Evolutionary conservation across 2,113 vertebrate species (phyloP), one percentile per base, ranked within the genome.

Genomic region (Diglossa brunneiventris): DNA sequence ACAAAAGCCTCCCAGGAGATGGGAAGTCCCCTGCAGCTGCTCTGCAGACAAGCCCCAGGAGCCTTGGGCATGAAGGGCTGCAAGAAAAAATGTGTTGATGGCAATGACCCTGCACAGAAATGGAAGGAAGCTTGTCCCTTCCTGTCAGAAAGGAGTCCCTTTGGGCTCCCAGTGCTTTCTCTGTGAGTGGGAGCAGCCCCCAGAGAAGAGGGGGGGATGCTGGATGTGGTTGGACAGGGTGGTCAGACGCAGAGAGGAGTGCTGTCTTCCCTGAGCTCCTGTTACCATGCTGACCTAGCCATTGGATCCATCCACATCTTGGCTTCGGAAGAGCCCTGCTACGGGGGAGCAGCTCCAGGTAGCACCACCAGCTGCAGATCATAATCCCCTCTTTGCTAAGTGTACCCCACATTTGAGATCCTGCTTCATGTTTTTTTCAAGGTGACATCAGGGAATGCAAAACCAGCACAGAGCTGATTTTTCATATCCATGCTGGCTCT

Each of bases 21-120:
- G 46, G 81, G 73, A 89, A 91, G 37, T 87, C 56, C 78, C 49
- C 37, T 21, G 28, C 79, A 83, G 90, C 83, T 87, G 83, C 58
- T 72, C 49, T 37, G 49, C 69, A 46, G 52, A 62, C 31, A 52
- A 1, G 6, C 13, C 2, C 6, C 42, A 31, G 50, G 70, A 87
- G 33, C 14, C 67, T 50, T 31, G 63, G 69, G 56, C 42, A 44
- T 0, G 1, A 89, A 87, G 33, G 30, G 11, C 72, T 87, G 61
- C 39, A 56, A 47, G n/a, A 42, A 89, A 47, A 89, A 70, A 78
- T 7, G 1, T 1, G 3, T 61, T 0, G 4, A 24, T 33, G 13
- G 44, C 47, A 30, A 39, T 35, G 39, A 83, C 37, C 9, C 64
- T 56, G 31, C 26, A 47, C 0, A 1, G 49, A 76, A 72, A 67